Conservation (phyloP, 2,888 invertebrate genomes). For the Polyommatus icarus region DNA sequence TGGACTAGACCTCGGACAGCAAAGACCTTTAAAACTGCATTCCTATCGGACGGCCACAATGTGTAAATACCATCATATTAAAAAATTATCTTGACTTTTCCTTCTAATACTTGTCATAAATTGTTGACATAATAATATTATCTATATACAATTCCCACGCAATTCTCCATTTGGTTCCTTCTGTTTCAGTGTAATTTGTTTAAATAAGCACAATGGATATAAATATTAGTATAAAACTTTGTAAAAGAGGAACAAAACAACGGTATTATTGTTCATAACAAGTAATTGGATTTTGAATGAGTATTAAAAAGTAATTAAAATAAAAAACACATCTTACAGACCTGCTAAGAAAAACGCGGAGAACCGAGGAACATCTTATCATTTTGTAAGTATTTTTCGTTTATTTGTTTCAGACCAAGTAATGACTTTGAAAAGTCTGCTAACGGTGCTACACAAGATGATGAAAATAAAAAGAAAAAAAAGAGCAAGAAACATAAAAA, state of each 20-base stretch:
- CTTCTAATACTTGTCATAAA: not conserved
- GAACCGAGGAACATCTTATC: slow-evolving; percentile 39
- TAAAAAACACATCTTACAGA: slow-evolving; percentile 53
- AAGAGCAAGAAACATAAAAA: slow-evolving; percentile 84
- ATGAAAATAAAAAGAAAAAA: slow-evolving; percentile 73
- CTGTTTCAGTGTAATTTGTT: slow-evolving; percentile 31
- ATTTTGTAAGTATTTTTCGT: slow-evolving; percentile 54
- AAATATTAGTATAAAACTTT: slow-evolving; percentile 49
- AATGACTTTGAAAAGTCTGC: slow-evolving; percentile 50
- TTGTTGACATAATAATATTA: not conserved
- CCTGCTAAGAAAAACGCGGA: slow-evolving; percentile 49
- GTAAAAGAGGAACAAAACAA: not conserved
- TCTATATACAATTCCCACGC: not conserved
- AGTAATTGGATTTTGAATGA: not conserved
- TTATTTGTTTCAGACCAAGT: slow-evolving; percentile 52
- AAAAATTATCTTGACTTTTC: not conserved
- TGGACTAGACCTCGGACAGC: too few relatives aligned
- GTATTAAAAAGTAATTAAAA: slow-evolving; percentile 18
- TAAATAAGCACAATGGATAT: slow-evolving; percentile 35
- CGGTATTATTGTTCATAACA: not conserved
- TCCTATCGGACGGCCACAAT: not conserved
- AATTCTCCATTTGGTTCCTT: slow-evolving; percentile 4
- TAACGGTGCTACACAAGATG: slow-evolving; percentile 53
- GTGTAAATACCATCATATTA: not conserved
- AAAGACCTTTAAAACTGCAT: too few relatives aligned